Conservation (phyloP, 2,888 invertebrate species). For the Chloroclystis v-ata region DNA sequence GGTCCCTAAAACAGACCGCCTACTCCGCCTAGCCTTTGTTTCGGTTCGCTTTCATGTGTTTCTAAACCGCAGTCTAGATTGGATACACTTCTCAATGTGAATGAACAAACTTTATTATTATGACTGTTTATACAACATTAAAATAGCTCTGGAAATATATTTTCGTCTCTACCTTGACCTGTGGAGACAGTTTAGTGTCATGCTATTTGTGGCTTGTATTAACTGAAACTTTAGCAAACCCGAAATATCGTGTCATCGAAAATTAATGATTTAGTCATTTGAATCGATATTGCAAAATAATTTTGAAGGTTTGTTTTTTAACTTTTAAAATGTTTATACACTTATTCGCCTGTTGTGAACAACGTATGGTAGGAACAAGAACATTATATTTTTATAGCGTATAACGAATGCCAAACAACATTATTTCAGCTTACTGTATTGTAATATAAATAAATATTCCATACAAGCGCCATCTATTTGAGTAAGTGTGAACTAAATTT, state of each 20-base stretch:
- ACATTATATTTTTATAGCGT: conserved; percentile 8
- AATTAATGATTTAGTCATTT: no score
- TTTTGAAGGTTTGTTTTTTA: no score
- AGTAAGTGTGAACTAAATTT: not conserved
- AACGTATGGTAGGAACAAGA: no score
- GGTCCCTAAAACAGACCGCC: not conserved
- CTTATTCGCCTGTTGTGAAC: not conserved
- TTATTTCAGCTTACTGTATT: not conserved
- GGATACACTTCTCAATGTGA: not conserved
- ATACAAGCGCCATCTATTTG: conserved; percentile 23
- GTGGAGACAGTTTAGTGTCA: not conserved
- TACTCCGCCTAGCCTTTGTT: not conserved
- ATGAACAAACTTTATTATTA: not conserved
- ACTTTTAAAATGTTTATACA: no score
- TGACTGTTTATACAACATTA: not conserved
- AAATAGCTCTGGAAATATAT: not conserved
- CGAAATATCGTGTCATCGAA: no score
- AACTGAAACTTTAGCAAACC: not conserved
- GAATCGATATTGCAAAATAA: no score
- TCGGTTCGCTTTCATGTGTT: not conserved
- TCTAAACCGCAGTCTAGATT: not conserved
- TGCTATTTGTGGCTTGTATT: not conserved
- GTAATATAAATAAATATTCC: not conserved
- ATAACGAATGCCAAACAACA: conserved; percentile 18
- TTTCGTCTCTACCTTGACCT: not conserved